phyloP scores from a whole-genome alignment of 2,113 vertebrate genomes.

The Myodes glareolus region DNA sequence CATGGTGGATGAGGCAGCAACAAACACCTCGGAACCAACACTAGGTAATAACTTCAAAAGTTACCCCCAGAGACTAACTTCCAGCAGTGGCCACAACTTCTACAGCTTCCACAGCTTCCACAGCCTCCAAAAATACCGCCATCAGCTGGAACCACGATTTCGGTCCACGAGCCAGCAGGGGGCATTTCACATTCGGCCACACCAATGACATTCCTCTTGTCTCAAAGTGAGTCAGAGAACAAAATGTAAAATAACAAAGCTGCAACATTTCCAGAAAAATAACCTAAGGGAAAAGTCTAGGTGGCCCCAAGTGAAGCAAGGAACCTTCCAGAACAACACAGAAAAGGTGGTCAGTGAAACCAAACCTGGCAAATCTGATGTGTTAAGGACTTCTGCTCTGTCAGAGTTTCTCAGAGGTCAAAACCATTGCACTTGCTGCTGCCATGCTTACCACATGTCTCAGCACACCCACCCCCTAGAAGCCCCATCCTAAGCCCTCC shows the following conservation, averaged over 20 bases:
- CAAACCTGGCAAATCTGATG: background rate
- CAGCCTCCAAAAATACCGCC: background rate
- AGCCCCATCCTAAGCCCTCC: background rate
- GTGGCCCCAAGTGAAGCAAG: background rate
- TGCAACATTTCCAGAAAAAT: background rate
- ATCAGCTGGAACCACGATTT: background rate
- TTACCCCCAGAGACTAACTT: background rate
- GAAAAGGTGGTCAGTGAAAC: background rate
- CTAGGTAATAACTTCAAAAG: background rate
- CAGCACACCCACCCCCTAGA: background rate
- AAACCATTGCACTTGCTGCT: background rate
- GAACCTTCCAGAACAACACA: background rate
- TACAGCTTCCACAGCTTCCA: background rate
- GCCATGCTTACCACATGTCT: background rate
- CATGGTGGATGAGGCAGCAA: background rate
- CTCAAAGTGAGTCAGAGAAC: conserved; percentile 19
- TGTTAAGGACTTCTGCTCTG: background rate
- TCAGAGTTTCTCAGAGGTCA: background rate
- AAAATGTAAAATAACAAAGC: conserved; percentile 26
- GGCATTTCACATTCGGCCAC: background rate
- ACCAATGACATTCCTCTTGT: background rate
- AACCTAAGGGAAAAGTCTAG: background rate
- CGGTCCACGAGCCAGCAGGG: background rate
- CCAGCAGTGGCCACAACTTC: background rate
- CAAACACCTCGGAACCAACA: background rate